Evolutionary conservation across 2,888 invertebrate genomes (phyloP).

Genomic region (Heteromurus nitidus): DNA sequence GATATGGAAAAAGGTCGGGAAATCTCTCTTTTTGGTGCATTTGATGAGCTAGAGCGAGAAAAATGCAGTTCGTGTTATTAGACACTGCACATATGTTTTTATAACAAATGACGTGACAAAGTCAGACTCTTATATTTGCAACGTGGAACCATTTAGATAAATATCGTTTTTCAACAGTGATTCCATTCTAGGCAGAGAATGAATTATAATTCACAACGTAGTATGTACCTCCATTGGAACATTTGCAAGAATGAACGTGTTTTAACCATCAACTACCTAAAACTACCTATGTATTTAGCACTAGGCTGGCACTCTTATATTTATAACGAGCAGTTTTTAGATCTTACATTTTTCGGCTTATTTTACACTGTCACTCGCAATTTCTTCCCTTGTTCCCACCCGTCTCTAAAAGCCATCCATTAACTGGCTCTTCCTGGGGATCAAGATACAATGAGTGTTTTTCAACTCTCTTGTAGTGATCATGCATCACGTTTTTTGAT

Average conservation of each 20-base stretch:
- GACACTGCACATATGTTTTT: conserved; percentile 52
- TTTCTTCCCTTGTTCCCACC: conserved; percentile 34
- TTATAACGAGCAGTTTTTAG: background rate
- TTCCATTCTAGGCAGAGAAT: background rate
- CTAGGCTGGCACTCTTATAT: background rate
- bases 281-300: background rate
- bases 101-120: conserved; percentile 59
- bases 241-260: background rate
- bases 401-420: conserved; percentile 49
- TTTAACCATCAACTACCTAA: background rate
- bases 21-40: conserved; percentile 43
- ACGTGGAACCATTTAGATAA: conserved; percentile 37
- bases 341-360: conserved; percentile 18
- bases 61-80: conserved; percentile 18
- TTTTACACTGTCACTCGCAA: conserved; percentile 48
- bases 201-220: conserved; percentile 5
- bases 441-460: conserved; percentile 26
- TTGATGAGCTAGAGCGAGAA: conserved; percentile 29
- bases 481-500: conserved; percentile 25
- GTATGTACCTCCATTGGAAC: background rate
- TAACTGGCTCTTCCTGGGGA: conserved; percentile 25
- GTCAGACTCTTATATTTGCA: conserved; percentile 37
- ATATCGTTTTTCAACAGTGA: conserved; percentile 17
- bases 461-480: background rate
- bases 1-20: too few relatives aligned